Evolutionary conservation across 2,113 vertebrate genomes (phyloP).

Genomic region (Dendrocopos noguchii): DNA sequence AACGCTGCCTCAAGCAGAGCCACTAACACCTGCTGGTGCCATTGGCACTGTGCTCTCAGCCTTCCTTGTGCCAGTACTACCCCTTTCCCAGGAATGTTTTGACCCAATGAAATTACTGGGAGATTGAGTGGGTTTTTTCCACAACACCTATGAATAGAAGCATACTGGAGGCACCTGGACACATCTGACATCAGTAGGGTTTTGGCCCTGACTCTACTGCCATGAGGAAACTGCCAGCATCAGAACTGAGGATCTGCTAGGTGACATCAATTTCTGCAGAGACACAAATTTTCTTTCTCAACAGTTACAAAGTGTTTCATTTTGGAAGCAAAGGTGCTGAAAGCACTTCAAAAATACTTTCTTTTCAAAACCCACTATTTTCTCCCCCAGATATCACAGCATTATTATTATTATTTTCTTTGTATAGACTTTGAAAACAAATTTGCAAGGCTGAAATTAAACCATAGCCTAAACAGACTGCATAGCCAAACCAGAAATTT

Average conservation of each 20-base stretch:
- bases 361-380: neutral
- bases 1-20: neutral
- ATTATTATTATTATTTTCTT: neutral
- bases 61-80: neutral
- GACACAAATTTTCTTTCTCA: neutral
- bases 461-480: neutral
- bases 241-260: neutral
- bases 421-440: neutral
- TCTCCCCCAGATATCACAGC: neutral
- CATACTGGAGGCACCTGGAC: neutral
- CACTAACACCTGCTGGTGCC: neutral
- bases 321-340: neutral
- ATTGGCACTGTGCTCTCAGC: fast-evolving
- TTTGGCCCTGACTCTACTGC: neutral
- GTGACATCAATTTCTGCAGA: neutral
- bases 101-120: neutral
- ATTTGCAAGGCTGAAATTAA: neutral
- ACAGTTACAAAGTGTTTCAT: neutral
- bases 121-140: neutral
- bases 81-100: neutral
- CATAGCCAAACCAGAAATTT: neutral
- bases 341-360: neutral
- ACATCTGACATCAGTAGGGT: neutral
- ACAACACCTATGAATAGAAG: neutral
- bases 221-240: fast-evolving